Evolutionary conservation across 2,113 vertebrate species (phyloP).

Genomic region (Chionodraco myersi): DNA sequence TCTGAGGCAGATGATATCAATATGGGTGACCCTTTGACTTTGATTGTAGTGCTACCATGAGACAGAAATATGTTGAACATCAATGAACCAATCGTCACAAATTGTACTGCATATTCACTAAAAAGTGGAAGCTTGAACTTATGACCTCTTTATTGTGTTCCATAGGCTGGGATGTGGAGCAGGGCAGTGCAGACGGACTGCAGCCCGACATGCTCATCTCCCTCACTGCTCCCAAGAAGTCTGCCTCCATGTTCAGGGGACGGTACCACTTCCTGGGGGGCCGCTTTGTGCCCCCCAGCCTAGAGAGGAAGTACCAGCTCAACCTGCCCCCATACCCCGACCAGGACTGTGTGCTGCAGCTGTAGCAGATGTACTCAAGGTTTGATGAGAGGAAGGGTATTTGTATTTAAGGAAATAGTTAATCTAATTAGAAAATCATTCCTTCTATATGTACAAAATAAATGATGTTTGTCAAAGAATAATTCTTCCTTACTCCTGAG

Average conservation of each 20-base stretch:
- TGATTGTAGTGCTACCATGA: background rate
- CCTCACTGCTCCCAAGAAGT: constrained; percentile 92
- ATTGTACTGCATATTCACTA: background rate
- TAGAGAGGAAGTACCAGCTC: constrained; percentile 90
- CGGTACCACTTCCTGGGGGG: constrained; percentile 95
- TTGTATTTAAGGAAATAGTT: background rate
- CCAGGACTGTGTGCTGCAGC: constrained; percentile 89
- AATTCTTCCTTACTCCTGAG: no score
- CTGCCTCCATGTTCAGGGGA: constrained; percentile 86
- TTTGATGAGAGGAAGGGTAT: background rate
- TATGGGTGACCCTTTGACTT: background rate
- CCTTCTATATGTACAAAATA: no score
- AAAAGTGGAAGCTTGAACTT: background rate
- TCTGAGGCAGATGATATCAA: background rate
- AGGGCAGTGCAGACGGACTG: constrained; percentile 88
- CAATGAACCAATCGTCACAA: background rate
- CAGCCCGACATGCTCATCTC: constrained; percentile 96
- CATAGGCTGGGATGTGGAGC: constrained; percentile 96
- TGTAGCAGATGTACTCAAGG: constrained; percentile 54
- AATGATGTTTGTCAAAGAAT: no score
- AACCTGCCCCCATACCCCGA: constrained; percentile 88
- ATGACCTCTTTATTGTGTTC: background rate
- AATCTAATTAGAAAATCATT: background rate
- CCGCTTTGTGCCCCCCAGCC: constrained; percentile 89
- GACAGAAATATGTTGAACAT: background rate